Evolutionary conservation across 2,113 vertebrate species (phyloP), one percentile per base, ranked within the genome.

Genomic region (Thymallus thymallus): DNA sequence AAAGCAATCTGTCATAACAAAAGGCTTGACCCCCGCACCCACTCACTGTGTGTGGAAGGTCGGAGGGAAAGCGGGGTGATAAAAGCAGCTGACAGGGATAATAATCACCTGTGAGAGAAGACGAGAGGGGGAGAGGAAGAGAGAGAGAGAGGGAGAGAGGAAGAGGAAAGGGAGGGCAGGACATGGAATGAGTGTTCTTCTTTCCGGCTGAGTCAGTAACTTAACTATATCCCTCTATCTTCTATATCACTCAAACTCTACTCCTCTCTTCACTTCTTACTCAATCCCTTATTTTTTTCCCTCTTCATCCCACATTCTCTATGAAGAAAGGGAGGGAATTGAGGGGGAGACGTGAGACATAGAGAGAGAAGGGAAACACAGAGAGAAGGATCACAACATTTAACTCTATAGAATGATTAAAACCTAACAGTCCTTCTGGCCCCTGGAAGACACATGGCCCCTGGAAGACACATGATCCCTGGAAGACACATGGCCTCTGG

Each of bases 1-100:
- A 45, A 9, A 74, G 41, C 71, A 7, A 71, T 72, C 75, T 75
- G 60, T 68, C 73, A 77, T 83, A 81, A 81, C 61, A 78, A 80
- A 81, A 74, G 69, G 9, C 80, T 58, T 78, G 76, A 82, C 72
- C 74, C 68, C 65, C 35, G 4, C 67, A 68, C 67, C 30, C 67
- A 48, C 67, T 6, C 41, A 46, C 67, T 46, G 30, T 18, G 35
- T 13, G 6, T 68, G 69, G 82, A 67, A 30, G 73, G 29, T 4
- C 23, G 35, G 68, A 26, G 77, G 12, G 24, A 14, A 16, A 26
- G 5, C 62, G 24, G 62, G 22, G 6, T 24, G 62, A 10, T 62
- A 24, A 24, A 24, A 26, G 26, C 23, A 26, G 26, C 10, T 23
- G 63, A 10, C 23, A 14, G 12, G 62, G 62, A 24, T 22, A 9